Conservation (phyloP, 2,888 invertebrate genomes). For the Amitus sp. region DNA sequence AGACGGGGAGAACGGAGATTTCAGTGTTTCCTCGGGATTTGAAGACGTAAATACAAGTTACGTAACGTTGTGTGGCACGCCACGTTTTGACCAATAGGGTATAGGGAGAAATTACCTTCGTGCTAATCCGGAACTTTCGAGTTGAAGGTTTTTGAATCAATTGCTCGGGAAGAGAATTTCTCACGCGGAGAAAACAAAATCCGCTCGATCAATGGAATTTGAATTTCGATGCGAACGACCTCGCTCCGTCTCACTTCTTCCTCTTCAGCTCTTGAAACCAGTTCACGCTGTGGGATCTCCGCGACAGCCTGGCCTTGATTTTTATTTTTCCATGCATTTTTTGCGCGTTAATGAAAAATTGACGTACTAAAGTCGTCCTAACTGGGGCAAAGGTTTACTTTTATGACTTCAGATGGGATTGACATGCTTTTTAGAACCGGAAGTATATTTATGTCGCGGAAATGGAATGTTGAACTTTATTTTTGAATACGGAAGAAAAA, state of each 20-base stretch:
- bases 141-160: not conserved
- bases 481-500: too few relatives aligned
- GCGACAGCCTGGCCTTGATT: slow-evolving; percentile 53
- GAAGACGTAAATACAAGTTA: not conserved
- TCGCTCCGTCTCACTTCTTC: slow-evolving; percentile 37
- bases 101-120: not conserved
- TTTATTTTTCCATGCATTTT: slow-evolving; percentile 35
- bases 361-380: too few relatives aligned
- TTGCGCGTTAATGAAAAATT: slow-evolving; percentile 15
- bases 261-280: slow-evolving; percentile 49
- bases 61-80: not conserved
- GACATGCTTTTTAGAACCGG: too few relatives aligned
- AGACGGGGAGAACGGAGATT: not conserved
- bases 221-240: slow-evolving; percentile 54
- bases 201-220: slow-evolving; percentile 41
- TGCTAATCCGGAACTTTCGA: not conserved
- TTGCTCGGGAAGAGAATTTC: not conserved
- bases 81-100: not conserved
- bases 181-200: not conserved
- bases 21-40: not conserved
- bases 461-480: too few relatives aligned
- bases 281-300: slow-evolving; percentile 54
- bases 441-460: too few relatives aligned
- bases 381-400: too few relatives aligned
- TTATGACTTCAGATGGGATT: too few relatives aligned